Conservation (phyloP, 2,888 invertebrate species). For the Ochropleura leucogaster region DNA sequence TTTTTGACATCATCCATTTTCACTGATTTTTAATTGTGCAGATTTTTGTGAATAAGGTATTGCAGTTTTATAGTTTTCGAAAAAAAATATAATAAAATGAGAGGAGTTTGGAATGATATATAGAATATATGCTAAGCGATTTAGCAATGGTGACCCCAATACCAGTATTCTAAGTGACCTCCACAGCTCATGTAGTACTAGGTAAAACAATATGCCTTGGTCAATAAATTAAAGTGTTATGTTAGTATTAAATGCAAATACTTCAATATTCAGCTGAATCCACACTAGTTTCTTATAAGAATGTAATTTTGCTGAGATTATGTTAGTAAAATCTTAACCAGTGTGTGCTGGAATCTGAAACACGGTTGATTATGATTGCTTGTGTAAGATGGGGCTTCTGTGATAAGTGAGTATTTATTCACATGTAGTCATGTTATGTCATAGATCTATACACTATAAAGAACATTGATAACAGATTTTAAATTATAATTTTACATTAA, state of each 20-base stretch:
- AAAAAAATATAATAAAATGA: too few relatives aligned
- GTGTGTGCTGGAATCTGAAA: not conserved
- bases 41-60: too few relatives aligned
- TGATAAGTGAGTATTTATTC: not conserved
- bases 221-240: not conserved
- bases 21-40: too few relatives aligned
- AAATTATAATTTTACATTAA: not conserved
- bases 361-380: not conserved
- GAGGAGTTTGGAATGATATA: too few relatives aligned
- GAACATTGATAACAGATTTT: not conserved
- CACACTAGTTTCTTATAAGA: not conserved
- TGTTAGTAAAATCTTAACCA: not conserved
- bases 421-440: not conserved
- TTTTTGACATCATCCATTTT: too few relatives aligned
- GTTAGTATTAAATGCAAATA: conserved; percentile 6
- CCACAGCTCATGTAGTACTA: too few relatives aligned
- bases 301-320: not conserved
- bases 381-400: not conserved
- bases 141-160: too few relatives aligned
- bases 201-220: too few relatives aligned
- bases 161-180: too few relatives aligned
- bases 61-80: too few relatives aligned
- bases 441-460: not conserved
- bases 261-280: not conserved
- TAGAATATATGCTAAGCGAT: too few relatives aligned